Percentiles rank a stretch among this genome's conserved stretches.
Conservation (phyloP, 2,888 invertebrate species). For the Microctonus brassicae region DNA sequence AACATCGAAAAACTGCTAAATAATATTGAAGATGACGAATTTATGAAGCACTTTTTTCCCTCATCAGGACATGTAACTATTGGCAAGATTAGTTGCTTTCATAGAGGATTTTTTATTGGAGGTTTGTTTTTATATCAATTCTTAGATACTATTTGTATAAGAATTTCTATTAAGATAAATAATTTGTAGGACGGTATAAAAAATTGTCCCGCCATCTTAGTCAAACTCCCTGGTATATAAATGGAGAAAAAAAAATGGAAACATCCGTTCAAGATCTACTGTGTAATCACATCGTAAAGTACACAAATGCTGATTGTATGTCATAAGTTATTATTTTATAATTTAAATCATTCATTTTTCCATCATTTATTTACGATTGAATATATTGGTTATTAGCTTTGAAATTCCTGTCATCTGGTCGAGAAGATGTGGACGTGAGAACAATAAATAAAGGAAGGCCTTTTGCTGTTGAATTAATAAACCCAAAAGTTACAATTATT, state of each 20-base stretch:
- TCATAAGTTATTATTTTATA: not conserved
- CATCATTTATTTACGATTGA: not conserved
- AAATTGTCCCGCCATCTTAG: constrained; percentile 87
- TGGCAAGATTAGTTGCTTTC: constrained; percentile 72
- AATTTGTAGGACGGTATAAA: constrained; percentile 78
- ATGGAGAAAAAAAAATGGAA: constrained; percentile 83
- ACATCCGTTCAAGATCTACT: constrained; percentile 94
- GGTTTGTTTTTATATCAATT: constrained; percentile 65
- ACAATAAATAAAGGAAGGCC: constrained; percentile 94
- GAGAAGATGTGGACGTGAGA: constrained; percentile 97
- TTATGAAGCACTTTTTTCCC: constrained; percentile 71
- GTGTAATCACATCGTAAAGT: constrained; percentile 75
- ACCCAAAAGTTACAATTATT: constrained; percentile 75
- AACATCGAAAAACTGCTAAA: constrained; percentile 74
- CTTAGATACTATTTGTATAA: too few species aligned
- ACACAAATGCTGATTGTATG: constrained; percentile 73
- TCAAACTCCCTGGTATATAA: constrained; percentile 95
- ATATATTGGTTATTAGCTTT: constrained; percentile 66
- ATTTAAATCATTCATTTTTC: not conserved
- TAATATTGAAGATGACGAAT: constrained; percentile 70
- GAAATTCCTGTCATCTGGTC: constrained; percentile 92
- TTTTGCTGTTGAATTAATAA: constrained; percentile 88
- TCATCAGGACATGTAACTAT: constrained; percentile 72
- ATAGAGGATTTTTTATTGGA: constrained; percentile 77
- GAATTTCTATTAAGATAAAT: too few species aligned